These are phyloP conservation scores for Hirtodrosophila trivittata DNA, from an alignment of 2,888 invertebrate species.

Conservation along the genomic window DNA sequence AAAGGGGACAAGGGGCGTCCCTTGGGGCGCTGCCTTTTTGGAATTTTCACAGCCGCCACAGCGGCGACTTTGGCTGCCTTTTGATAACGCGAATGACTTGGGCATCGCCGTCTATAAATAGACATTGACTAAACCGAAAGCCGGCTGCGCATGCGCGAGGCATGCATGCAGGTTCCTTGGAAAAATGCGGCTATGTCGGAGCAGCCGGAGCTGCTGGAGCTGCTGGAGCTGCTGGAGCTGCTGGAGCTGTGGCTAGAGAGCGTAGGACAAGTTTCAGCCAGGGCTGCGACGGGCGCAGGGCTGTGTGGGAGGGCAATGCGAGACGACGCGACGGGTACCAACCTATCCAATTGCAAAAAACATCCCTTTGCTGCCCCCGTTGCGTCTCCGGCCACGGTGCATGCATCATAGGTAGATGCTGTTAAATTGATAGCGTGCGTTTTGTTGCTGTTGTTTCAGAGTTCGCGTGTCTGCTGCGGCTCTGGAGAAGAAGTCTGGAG, in stretches of 20 bases:
- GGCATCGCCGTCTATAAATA: conserved; percentile 54
- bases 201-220: conserved; percentile 9
- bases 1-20: conserved; percentile 5
- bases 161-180: conserved; percentile 72
- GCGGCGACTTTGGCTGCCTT: conserved; percentile 56
- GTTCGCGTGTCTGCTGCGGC: conserved; percentile 58
- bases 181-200: conserved; percentile 60
- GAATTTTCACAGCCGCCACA: conserved; percentile 65
- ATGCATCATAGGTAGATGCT: conserved; percentile 81
- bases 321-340: conserved; percentile 23
- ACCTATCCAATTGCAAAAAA: conserved; percentile 29
- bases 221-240: conserved; percentile 12
- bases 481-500: too few relatives aligned
- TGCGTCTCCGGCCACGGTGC: conserved; percentile 23
- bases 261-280: conserved; percentile 44
- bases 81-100: conserved; percentile 57
- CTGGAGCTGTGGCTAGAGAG: background rate
- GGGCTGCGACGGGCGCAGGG: conserved; percentile 41
- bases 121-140: conserved; percentile 23
- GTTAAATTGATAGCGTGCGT: conserved; percentile 81
- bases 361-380: background rate
- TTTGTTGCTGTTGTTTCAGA: conserved; percentile 36
- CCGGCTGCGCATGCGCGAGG: conserved; percentile 40
- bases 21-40: conserved; percentile 62
- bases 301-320: conserved; percentile 55